These are phyloP conservation scores for Caradrina clavipalpis DNA, from an alignment of 2,888 invertebrate species.

Conservation along the genomic window DNA sequence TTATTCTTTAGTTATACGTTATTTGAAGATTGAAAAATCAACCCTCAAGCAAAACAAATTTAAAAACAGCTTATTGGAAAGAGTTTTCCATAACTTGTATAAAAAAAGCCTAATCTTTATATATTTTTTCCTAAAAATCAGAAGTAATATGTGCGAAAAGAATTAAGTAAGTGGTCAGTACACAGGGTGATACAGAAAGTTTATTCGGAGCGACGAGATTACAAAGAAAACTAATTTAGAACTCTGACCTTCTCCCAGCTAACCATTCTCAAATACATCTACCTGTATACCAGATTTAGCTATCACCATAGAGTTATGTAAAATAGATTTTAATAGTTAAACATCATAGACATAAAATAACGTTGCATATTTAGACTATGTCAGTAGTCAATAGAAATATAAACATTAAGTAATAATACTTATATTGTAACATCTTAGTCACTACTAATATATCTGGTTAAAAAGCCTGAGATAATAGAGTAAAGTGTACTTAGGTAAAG, in stretches of 20 bases:
- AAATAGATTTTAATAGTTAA: constrained; percentile 37
- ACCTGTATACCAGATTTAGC: not conserved
- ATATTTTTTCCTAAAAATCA: not conserved
- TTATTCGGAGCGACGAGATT: too few species aligned
- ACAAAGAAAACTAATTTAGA: not conserved
- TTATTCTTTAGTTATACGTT: too few species aligned
- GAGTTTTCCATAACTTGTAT: not conserved
- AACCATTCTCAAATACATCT: constrained; percentile 15
- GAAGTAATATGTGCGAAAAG: not conserved
- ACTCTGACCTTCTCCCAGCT: not conserved
- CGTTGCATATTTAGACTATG: constrained; percentile 36
- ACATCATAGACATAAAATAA: constrained; percentile 39
- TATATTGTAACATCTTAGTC: constrained; percentile 36
- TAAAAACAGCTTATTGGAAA: not conserved
- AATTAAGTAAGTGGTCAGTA: not conserved
- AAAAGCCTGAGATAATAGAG: constrained; percentile 18
- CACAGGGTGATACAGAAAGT: constrained; percentile 3
- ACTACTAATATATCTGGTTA: constrained; percentile 36
- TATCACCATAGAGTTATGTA: constrained; percentile 25
- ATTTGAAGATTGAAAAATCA: too few species aligned
- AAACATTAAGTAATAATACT: constrained; percentile 30
- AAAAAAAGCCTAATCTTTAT: not conserved
- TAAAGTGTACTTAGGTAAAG: constrained; percentile 1
- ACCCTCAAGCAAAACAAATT: not conserved
- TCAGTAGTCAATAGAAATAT: constrained; percentile 34